Evolutionary conservation across 2,113 vertebrate species (phyloP).

Genomic region (Bubo bubo): DNA sequence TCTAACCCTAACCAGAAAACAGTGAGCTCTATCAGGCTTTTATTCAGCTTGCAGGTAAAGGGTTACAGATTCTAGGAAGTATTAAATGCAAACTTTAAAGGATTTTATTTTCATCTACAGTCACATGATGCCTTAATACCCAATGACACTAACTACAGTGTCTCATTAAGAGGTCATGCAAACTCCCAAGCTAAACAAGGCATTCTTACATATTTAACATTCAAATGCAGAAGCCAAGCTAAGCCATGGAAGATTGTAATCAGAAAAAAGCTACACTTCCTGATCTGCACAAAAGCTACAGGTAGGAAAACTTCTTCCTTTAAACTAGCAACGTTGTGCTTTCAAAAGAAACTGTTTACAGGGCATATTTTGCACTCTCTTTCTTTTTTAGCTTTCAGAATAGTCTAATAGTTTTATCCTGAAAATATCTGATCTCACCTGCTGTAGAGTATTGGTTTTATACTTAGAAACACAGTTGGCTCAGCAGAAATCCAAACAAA

Average conservation of each 20-base stretch:
- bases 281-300: constrained; percentile 23
- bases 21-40: background rate
- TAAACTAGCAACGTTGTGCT: background rate
- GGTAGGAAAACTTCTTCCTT: constrained; percentile 62
- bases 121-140: constrained; percentile 75
- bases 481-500: background rate
- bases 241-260: constrained; percentile 77
- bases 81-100: constrained; percentile 71
- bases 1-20: background rate
- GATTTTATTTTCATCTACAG: constrained; percentile 69
- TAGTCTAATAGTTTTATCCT: background rate
- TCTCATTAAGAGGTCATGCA: constrained; percentile 75
- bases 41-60: constrained; percentile 62
- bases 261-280: constrained; percentile 59
- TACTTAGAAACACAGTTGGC: background rate
- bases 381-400: background rate
- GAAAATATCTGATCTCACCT: background rate
- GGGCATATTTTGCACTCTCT: background rate
- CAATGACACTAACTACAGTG: constrained; percentile 74
- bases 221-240: constrained; percentile 67
- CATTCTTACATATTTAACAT: constrained; percentile 72
- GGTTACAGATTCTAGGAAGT: constrained; percentile 72
- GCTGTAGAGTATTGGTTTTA: background rate
- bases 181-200: constrained; percentile 67
- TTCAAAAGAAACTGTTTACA: background rate